These are phyloP conservation scores for Macheiramphus alcinus DNA, from an alignment of 2,113 vertebrate genomes.

Conservation along the genomic window DNA sequence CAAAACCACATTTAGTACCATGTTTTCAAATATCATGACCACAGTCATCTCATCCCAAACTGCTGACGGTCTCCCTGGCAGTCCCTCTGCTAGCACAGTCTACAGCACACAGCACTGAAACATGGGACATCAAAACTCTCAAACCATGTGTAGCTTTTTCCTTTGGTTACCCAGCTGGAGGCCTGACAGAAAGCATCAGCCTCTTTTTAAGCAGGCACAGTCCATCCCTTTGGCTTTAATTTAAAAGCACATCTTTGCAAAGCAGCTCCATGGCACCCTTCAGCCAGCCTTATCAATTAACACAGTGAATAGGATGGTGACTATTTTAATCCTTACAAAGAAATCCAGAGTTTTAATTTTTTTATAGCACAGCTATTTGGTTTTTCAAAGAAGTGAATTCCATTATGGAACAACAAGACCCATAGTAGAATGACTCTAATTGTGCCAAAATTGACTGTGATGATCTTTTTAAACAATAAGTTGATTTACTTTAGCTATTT, in stretches of 20 bases:
- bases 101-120: background rate
- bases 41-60: background rate
- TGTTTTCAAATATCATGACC: background rate
- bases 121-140: background rate
- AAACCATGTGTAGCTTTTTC: background rate
- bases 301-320: background rate
- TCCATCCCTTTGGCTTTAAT: background rate
- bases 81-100: background rate
- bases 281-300: background rate
- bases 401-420: background rate
- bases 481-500: background rate
- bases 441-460: background rate
- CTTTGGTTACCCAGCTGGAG: background rate
- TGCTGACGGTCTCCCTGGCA: background rate
- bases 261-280: background rate
- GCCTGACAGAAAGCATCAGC: background rate
- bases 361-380: background rate
- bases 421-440: background rate
- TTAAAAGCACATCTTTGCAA: background rate
- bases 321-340: background rate
- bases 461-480: background rate
- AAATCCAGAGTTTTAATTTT: background rate
- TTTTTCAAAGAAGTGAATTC: background rate
- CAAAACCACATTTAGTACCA: accelerated
- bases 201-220: background rate